phyloP scores from a whole-genome alignment of 2,113 vertebrate species.

The Cryptotis parvus region DNA sequence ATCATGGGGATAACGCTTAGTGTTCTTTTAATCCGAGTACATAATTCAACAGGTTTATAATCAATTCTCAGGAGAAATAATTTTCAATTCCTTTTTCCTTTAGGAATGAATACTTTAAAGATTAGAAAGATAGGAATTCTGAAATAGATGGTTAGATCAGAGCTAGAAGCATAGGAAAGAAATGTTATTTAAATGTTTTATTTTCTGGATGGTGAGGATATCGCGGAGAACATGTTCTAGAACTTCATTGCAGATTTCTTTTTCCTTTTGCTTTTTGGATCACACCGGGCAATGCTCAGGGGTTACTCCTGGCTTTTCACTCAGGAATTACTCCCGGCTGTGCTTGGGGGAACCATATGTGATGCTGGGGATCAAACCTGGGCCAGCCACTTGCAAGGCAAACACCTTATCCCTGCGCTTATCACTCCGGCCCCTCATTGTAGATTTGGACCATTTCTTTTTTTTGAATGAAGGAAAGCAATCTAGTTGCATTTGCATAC shows the following conservation, averaged over 20 bases:
- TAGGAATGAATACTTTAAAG: constrained; percentile 3
- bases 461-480: background rate
- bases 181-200: constrained; percentile 39
- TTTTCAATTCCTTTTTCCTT: constrained; percentile 21
- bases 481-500: constrained; percentile 5
- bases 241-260: constrained; percentile 40
- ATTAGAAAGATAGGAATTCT: constrained; percentile 23
- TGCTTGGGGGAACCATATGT: too few species aligned
- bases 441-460: constrained; percentile 37
- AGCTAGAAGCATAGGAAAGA: background rate
- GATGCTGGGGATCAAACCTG: too few species aligned
- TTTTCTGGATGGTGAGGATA: background rate
- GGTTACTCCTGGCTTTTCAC: too few species aligned
- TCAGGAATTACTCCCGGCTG: too few species aligned
- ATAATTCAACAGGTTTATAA: constrained; percentile 35
- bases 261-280: too few species aligned
- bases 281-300: too few species aligned
- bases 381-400: too few species aligned
- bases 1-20: constrained; percentile 1
- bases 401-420: too few species aligned
- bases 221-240: background rate
- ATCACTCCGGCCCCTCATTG: too few species aligned
- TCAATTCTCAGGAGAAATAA: constrained; percentile 27
- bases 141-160: background rate
- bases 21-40: constrained; percentile 30